Evolutionary conservation across 30 jellyfish, hydroid and myxozoan genomes (phyloP).

Genomic region (Hydractinia echinata): DNA sequence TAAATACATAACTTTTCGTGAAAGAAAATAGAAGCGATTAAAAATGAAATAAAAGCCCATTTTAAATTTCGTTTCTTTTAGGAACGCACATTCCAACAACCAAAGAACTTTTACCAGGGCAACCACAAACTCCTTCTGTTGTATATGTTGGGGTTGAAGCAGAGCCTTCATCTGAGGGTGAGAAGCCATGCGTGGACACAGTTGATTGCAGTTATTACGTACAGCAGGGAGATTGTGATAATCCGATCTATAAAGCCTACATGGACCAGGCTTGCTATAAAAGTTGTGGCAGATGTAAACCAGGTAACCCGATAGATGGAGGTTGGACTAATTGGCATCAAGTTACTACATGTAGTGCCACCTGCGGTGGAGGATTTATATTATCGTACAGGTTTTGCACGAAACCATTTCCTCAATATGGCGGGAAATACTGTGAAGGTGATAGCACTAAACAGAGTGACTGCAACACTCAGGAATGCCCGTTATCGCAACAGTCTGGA

Average conservation of each 20-base stretch:
- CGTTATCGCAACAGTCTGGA: background rate
- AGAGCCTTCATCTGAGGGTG: background rate
- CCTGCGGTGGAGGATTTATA: background rate
- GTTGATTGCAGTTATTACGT: slow-evolving; percentile 6
- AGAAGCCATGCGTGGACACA: background rate
- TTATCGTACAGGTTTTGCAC: slow-evolving; percentile 8
- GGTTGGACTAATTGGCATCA: slow-evolving; percentile 9
- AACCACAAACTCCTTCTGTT: background rate
- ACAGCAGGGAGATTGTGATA: background rate
- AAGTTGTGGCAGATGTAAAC: background rate
- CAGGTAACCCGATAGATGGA: background rate
- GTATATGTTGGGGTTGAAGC: background rate
- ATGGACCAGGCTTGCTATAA: background rate
- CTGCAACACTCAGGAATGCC: slow-evolving; percentile 5
- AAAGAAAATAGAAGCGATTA: too few relatives aligned
- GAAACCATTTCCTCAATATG: slow-evolving; percentile 3
- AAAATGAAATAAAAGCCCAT: too few relatives aligned
- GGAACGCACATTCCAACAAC: slow-evolving; percentile 1
- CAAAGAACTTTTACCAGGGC: background rate
- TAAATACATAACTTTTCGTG: too few relatives aligned
- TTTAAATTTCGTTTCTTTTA: background rate
- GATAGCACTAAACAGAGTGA: background rate
- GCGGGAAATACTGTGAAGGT: slow-evolving; percentile 1
- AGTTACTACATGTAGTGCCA: background rate
- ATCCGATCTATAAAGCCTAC: background rate